These are phyloP conservation scores for Mohoua ochrocephala DNA, from an alignment of 2,113 vertebrate species.

Conservation along the genomic window DNA sequence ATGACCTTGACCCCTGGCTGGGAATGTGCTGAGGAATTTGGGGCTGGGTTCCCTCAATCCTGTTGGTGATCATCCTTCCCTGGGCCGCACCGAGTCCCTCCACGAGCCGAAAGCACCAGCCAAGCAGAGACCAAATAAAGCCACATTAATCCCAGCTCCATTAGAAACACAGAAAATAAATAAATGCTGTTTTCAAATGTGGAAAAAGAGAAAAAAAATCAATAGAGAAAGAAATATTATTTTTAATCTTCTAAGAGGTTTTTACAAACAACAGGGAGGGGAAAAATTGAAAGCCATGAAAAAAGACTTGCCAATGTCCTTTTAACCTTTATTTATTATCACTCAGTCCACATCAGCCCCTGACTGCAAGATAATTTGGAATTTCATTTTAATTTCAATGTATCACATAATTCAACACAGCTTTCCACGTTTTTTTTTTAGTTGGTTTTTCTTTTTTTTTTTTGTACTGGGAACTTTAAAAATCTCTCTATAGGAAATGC, in stretches of 20 bases:
- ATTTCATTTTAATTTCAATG: conserved; percentile 80
- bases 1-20: background rate
- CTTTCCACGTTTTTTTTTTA: conserved; percentile 21
- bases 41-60: background rate
- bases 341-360: conserved; percentile 71
- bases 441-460: background rate
- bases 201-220: conserved; percentile 71
- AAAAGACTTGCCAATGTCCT: conserved; percentile 74
- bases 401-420: conserved; percentile 72
- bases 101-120: background rate
- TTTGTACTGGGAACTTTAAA: conserved; percentile 62
- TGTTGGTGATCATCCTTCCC: background rate
- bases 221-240: conserved; percentile 78
- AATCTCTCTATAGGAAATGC: conserved; percentile 71
- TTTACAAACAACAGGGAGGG: conserved; percentile 75
- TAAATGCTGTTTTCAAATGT: conserved; percentile 72
- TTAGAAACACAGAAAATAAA: conserved; percentile 75
- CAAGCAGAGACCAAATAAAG: conserved; percentile 56
- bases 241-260: conserved; percentile 80
- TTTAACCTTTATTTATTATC: conserved; percentile 80
- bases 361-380: conserved; percentile 76
- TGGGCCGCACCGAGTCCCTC: background rate
- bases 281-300: conserved; percentile 72
- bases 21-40: background rate
- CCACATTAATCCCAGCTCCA: conserved; percentile 57